Percentiles rank a stretch among this genome's conserved stretches.
phyloP scores from a whole-genome alignment of 2,888 invertebrate genomes.

The Periphyllus acericola region DNA sequence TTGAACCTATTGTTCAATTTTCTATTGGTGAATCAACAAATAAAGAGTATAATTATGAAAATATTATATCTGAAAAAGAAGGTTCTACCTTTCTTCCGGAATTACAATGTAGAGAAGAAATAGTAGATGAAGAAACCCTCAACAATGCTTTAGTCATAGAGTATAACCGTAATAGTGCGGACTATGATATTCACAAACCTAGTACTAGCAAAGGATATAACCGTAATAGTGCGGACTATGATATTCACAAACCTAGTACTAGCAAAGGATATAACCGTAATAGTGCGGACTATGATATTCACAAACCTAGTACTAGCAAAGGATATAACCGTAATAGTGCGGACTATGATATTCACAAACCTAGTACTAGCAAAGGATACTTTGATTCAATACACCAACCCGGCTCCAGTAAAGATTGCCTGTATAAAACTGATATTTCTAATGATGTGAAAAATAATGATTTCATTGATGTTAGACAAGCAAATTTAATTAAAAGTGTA shows the following conservation, averaged over 20 bases:
- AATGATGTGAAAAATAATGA: neutral
- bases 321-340: neutral
- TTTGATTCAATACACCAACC: slow-evolving; percentile 29
- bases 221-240: neutral
- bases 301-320: slow-evolving; percentile 16
- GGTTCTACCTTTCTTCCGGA: neutral
- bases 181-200: slow-evolving; percentile 31
- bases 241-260: slow-evolving; percentile 30
- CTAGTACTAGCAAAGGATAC: slow-evolving; percentile 25
- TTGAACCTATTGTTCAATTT: neutral
- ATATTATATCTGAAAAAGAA: neutral
- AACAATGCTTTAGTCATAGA: slow-evolving; percentile 22
- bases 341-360: slow-evolving; percentile 31
- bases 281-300: neutral
- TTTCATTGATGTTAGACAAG: neutral
- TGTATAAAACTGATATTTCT: neutral
- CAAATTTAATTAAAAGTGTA: neutral
- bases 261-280: neutral
- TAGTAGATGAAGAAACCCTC: slow-evolving; percentile 25
- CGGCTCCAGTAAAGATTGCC: neutral
- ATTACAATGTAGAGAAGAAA: slow-evolving; percentile 40
- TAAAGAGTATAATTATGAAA: neutral
- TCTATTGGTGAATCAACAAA: neutral
- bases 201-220: slow-evolving; percentile 20
- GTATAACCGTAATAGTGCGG: neutral